A percentile compares a stretch with the other conserved stretches of the same genome.
phyloP scores from a whole-genome alignment of 2,797 vertebrate species.

The Acrocephalus scirpaceus region DNA sequence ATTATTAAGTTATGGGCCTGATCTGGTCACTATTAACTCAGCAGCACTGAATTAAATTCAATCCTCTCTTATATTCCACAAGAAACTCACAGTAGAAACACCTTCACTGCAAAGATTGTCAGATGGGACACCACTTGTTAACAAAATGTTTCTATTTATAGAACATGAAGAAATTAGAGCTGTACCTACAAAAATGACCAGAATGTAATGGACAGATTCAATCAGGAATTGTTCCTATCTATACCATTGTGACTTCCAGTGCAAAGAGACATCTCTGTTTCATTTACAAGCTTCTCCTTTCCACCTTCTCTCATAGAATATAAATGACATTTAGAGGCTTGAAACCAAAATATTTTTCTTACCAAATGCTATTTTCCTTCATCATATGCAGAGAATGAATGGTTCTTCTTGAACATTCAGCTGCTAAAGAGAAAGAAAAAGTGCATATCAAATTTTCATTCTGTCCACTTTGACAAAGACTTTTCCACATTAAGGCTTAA shows the following conservation, averaged over 20 bases:
- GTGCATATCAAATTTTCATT: not conserved
- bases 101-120: not conserved
- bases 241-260: not conserved
- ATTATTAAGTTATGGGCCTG: not conserved
- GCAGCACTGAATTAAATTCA: not conserved
- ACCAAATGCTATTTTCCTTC: conserved; percentile 58
- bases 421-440: conserved; percentile 53
- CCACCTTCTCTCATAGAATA: not conserved
- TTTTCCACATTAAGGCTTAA: not conserved
- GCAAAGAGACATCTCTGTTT: not conserved
- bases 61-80: not conserved
- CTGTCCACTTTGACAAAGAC: not conserved
- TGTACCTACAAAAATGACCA: not conserved
- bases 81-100: conserved; percentile 25
- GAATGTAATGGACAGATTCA: not conserved
- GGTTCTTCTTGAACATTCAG: conserved; percentile 43
- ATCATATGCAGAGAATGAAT: conserved; percentile 41
- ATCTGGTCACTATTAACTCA: not conserved
- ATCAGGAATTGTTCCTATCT: not conserved
- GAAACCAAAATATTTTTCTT: conserved; percentile 59
- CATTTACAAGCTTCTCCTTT: not conserved
- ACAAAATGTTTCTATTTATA: not conserved
- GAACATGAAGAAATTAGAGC: not conserved
- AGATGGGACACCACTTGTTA: not conserved
- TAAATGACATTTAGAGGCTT: conserved; percentile 17